phyloP scores from a whole-genome alignment of 1,140 invertebrate genomes.

The Caenorhabditis briggsae region DNA sequence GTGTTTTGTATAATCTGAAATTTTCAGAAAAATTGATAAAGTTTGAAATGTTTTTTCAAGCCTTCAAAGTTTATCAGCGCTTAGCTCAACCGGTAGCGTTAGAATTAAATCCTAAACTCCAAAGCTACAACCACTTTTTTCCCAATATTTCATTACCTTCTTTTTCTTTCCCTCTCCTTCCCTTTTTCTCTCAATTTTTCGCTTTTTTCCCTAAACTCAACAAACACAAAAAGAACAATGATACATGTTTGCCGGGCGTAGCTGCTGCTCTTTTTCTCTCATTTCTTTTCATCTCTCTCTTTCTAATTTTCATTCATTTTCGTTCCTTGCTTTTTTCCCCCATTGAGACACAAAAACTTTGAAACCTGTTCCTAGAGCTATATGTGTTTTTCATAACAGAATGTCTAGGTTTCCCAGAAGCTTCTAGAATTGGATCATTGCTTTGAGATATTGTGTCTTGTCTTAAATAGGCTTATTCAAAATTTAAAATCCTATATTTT shows the following conservation, averaged over 20 bases:
- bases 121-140: no score
- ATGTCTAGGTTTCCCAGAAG: background rate
- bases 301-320: background rate
- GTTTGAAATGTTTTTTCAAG: no score
- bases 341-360: background rate
- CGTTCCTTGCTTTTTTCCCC: no score
- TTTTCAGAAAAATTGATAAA: no score
- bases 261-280: constrained; percentile 7
- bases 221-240: constrained; percentile 48
- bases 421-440: background rate
- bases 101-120: no score
- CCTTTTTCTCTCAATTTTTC: constrained; percentile 34
- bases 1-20: no score
- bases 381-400: background rate
- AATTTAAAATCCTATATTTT: no score
- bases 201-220: background rate
- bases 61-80: no score
- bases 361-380: constrained; percentile 10
- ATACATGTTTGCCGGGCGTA: constrained; percentile 41
- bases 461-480: no score
- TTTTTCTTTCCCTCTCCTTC: background rate
- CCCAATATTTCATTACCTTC: background rate
- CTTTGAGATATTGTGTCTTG: no score
- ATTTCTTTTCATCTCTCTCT: background rate
- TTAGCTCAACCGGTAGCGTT: no score